Percentiles rank a stretch among this genome's conserved stretches.
Conservation (phyloP, 2,797 vertebrate genomes). For the Otus scops region DNA sequence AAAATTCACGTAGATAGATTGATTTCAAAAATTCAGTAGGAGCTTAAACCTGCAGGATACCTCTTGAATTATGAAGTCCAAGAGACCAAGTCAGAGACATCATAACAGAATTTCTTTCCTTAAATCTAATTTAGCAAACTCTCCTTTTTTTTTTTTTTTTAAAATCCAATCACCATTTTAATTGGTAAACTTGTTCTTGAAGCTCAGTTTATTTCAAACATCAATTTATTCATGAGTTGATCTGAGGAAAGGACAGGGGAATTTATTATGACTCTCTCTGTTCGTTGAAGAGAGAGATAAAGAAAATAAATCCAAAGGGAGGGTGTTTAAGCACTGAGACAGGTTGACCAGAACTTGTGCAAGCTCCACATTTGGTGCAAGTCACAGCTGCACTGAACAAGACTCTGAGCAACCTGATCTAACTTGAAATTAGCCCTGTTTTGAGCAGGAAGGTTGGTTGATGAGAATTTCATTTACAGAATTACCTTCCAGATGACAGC, state of each 20-base stretch:
- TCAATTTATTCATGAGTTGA: not conserved
- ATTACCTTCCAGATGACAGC: not conserved
- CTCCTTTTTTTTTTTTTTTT: accelerated
- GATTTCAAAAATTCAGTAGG: not conserved
- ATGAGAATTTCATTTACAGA: not conserved
- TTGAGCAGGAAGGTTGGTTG: not conserved
- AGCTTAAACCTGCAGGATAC: not conserved
- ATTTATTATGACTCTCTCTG: not conserved
- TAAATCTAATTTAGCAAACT: not conserved
- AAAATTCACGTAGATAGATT: not conserved
- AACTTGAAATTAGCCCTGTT: not conserved
- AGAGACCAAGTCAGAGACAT: not conserved
- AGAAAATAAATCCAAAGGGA: not conserved
- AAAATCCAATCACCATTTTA: not conserved
- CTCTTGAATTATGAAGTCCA: not conserved
- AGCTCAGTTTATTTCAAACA: not conserved
- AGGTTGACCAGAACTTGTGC: not conserved
- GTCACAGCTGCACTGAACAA: not conserved
- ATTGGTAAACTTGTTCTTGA: not conserved
- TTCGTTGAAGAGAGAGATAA: not conserved
- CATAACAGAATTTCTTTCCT: not conserved
- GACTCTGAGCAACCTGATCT: not conserved
- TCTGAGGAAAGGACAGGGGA: not conserved
- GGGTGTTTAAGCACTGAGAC: not conserved
- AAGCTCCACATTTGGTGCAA: not conserved